Conservation (phyloP, 2,888 invertebrate species). For the Caenorhabditis afra region DNA sequence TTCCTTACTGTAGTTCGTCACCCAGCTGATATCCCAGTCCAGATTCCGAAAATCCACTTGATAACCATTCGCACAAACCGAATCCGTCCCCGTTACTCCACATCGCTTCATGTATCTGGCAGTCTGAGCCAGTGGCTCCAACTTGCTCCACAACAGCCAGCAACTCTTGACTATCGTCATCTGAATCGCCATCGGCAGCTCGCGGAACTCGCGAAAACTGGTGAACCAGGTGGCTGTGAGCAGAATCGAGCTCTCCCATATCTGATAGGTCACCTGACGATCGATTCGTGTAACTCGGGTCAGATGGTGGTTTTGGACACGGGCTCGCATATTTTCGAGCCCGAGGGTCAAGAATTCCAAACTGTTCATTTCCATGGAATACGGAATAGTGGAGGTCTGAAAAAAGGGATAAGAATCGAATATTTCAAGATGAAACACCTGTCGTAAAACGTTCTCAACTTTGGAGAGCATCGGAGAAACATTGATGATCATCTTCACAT, state of each 20-base stretch:
- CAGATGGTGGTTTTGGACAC: not conserved
- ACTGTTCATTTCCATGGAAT: too few relatives aligned
- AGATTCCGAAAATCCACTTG: slow-evolving; percentile 10
- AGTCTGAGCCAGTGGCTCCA: slow-evolving; percentile 14
- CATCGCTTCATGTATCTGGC: not conserved
- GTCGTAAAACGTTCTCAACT: not conserved
- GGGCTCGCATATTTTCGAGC: not conserved
- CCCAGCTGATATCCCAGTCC: slow-evolving; percentile 7
- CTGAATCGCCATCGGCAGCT: not conserved
- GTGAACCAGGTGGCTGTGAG: slow-evolving; percentile 20
- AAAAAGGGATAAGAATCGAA: not conserved
- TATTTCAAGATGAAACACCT: not conserved
- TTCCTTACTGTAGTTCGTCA: slow-evolving; percentile 23
- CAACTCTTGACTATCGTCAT: not conserved
- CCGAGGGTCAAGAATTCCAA: too few relatives aligned
- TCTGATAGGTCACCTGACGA: not conserved
- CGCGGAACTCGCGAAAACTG: not conserved
- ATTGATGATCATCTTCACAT: slow-evolving; percentile 9
- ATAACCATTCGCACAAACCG: not conserved
- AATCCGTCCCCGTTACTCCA: not conserved
- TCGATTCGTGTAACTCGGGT: not conserved
- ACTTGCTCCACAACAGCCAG: slow-evolving; percentile 1
- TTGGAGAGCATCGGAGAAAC: not conserved
- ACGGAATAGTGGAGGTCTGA: too few relatives aligned
- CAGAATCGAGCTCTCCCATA: slow-evolving; percentile 2